phyloP scores from a whole-genome alignment of 2,888 invertebrate genomes.

The Diabrotica balteata region DNA sequence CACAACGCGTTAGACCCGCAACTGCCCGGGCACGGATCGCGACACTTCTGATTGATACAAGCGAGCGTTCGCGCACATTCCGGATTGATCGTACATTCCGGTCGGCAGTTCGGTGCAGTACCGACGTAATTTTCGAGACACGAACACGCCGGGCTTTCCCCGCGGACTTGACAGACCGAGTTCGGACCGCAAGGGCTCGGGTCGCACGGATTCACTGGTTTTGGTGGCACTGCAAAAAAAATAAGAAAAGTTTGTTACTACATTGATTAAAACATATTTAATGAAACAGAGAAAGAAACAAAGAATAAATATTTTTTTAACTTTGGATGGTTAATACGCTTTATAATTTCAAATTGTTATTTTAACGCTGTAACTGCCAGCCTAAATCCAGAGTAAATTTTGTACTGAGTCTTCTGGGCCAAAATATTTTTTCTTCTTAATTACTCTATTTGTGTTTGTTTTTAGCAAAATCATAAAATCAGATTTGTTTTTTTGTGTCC shows the following conservation, averaged over 20 bases:
- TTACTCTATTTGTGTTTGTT: no score
- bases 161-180: conserved; percentile 58
- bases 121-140: conserved; percentile 70
- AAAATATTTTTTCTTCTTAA: no score
- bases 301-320: not conserved
- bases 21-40: conserved; percentile 75
- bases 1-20: conserved; percentile 73
- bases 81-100: conserved; percentile 74
- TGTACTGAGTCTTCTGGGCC: no score
- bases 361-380: no score
- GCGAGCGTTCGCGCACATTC: conserved; percentile 74
- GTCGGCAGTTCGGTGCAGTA: conserved; percentile 71
- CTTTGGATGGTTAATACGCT: no score
- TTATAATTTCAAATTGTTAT: no score
- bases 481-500: no score
- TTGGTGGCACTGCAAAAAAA: conserved; percentile 43
- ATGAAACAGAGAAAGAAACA: not conserved
- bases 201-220: conserved; percentile 67
- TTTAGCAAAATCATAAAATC: no score
- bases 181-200: conserved; percentile 76
- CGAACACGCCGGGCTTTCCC: conserved; percentile 64
- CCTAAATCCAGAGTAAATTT: no score
- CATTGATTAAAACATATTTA: not conserved
- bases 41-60: conserved; percentile 75
- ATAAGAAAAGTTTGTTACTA: not conserved